These are phyloP conservation scores for Macaca nemestrina DNA, from an alignment of 2,113 vertebrate genomes.

Conservation along the genomic window DNA sequence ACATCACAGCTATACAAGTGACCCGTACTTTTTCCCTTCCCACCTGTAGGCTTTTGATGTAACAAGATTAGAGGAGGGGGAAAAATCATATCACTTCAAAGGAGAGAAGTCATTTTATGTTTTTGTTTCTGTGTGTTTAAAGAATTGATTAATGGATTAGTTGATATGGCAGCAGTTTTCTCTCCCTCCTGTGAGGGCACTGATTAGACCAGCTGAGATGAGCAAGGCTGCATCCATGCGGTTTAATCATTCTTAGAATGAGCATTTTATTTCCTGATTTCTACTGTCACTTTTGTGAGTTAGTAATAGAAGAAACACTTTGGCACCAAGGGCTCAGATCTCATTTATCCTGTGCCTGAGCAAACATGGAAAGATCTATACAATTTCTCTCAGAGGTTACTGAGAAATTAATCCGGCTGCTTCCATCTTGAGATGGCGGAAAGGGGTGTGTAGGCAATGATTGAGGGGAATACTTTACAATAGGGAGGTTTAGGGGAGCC, in stretches of 20 bases:
- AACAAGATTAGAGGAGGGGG: neutral
- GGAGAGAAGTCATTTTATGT: neutral
- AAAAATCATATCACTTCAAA: neutral
- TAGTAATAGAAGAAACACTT: conserved; percentile 70
- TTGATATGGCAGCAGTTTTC: neutral
- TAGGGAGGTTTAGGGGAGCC: neutral
- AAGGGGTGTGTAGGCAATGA: conserved; percentile 9
- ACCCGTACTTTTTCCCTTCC: neutral
- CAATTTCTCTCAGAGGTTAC: conserved; percentile 27
- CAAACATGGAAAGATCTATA: conserved; percentile 72
- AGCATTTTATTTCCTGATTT: conserved; percentile 52
- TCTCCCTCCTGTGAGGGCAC: neutral
- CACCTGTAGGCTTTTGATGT: neutral
- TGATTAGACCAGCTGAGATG: neutral
- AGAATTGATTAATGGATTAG: conserved; percentile 49
- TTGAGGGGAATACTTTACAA: neutral
- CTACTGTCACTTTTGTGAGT: conserved; percentile 72
- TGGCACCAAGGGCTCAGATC: conserved; percentile 8
- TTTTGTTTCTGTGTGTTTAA: conserved; percentile 36
- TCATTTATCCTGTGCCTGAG: conserved; percentile 70
- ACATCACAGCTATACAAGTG: neutral
- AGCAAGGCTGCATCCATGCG: neutral
- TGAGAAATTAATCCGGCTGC: conserved; percentile 48
- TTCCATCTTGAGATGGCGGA: conserved; percentile 20
- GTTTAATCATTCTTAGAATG: conserved; percentile 7